Evolutionary conservation across 2,797 vertebrate genomes (phyloP), one percentile per base, ranked within the genome.

Genomic region (Pteropus rufus): DNA sequence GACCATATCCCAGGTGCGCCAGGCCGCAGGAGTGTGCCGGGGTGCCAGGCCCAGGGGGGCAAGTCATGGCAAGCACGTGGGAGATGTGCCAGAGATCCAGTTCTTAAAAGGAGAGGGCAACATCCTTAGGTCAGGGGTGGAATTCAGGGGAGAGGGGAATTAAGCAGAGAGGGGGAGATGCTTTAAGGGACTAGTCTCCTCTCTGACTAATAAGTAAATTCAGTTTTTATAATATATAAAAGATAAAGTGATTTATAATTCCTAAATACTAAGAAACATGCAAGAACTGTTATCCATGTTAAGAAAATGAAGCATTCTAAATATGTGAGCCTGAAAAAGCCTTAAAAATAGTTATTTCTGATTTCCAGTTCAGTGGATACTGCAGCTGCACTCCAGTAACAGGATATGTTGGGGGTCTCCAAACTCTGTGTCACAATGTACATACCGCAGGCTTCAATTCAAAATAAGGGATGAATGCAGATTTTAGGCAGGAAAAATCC

Each of bases 401-500:
- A 81, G 67, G 76, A 46, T 21, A 26, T 0, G 1, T 2, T 21
- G 14, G 46, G 76, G 18, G 23, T 77, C 79, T 65, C 69, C 83
- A 85, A 89, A 92, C 36, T 65, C 73, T 2, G 0, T 0, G 14
- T 80, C 62, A 29, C n/a, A n/a, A 36, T 9, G 1, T 18, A 41
- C n/a, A 49, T 7, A 79, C 36, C 60, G 85, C 49, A 90, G 49
- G 69, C 77, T 72, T 84, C 26, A 10, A 29, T 82, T 80, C 75
- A 92, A 58, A 89, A 77, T 36, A 89, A 92, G 11, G 70, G 44
- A 94, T 18, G 65, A 82, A 70, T 15, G 24, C 54, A 83, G 52
- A 73, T 44, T 80, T 86, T 34, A 86, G 77, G 44, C 54, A 88
- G 91, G 39, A 84, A 95, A 92, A 90, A 90, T 75, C 60, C 83